These are phyloP conservation scores for Riptortus pedestris DNA, from an alignment of 1,140 invertebrate species.

Conservation along the genomic window DNA sequence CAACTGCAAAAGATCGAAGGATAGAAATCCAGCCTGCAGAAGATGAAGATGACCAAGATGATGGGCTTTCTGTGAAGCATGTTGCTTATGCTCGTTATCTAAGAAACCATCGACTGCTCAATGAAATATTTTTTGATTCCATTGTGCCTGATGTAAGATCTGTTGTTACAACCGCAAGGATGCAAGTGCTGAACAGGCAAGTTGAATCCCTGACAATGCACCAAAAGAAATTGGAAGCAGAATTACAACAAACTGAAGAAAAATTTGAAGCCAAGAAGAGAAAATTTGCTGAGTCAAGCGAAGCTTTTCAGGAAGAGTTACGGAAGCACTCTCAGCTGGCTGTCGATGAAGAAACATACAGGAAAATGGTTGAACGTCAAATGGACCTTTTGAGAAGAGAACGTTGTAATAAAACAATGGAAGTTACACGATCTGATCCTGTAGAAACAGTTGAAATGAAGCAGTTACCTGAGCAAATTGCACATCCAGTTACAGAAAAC, in stretches of 20 bases:
- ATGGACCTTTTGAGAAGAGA: constrained; percentile 65
- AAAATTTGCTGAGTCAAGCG: constrained; percentile 90
- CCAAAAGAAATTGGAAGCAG: constrained; percentile 93
- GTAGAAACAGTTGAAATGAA: neutral
- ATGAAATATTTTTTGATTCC: constrained; percentile 91
- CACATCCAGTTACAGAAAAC: too few relatives aligned
- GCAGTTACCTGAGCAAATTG: constrained; percentile 4
- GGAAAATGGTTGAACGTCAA: constrained; percentile 78
- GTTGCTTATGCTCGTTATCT: constrained; percentile 84
- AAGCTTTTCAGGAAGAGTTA: constrained; percentile 84
- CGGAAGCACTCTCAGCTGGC: constrained; percentile 87
- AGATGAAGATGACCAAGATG: constrained; percentile 92
- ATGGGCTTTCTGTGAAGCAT: constrained; percentile 89
- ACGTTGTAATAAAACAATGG: constrained; percentile 38
- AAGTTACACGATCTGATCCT: neutral
- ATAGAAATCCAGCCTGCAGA: constrained; percentile 95
- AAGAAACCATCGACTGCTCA: constrained; percentile 88
- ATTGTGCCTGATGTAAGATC: constrained; percentile 91
- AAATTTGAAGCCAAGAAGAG: constrained; percentile 93
- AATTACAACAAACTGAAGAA: constrained; percentile 91
- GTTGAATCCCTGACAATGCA: constrained; percentile 94
- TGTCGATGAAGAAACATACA: constrained; percentile 82
- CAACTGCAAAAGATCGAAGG: constrained; percentile 56
- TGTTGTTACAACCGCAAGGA: constrained; percentile 77
- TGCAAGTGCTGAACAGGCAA: constrained; percentile 85